Conservation (phyloP, 2,888 invertebrate genomes). For the Fragum fragum region DNA sequence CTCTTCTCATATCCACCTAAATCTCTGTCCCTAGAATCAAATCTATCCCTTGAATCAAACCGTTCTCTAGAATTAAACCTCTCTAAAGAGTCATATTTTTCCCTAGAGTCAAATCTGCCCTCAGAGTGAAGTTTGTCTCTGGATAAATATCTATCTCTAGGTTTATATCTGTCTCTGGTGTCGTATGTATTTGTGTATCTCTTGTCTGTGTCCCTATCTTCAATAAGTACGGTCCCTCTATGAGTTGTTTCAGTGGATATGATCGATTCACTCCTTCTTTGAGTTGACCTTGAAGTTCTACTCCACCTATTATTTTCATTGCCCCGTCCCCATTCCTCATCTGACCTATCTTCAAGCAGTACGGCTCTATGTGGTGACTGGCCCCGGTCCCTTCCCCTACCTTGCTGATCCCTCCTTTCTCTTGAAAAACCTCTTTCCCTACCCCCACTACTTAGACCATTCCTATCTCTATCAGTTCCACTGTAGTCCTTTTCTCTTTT, state of each 20-base stretch:
- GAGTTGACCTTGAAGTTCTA: background rate
- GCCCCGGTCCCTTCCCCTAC: background rate
- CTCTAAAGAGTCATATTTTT: background rate
- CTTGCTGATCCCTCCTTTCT: slow-evolving; percentile 10
- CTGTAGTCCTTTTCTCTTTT: background rate
- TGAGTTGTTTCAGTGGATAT: background rate
- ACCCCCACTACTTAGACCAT: background rate
- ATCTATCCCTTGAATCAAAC: background rate
- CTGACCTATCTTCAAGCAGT: slow-evolving; percentile 27
- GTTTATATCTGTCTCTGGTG: background rate
- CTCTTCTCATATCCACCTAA: slow-evolving; percentile 19
- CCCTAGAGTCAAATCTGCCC: background rate
- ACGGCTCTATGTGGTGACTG: slow-evolving; percentile 24
- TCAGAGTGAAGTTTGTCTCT: background rate
- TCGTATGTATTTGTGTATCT: background rate
- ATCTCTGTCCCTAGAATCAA: background rate
- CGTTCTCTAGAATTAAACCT: background rate
- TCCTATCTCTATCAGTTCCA: background rate
- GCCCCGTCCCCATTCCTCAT: background rate
- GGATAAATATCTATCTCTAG: slow-evolving; percentile 19
- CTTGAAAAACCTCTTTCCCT: no score
- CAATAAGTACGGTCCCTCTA: slow-evolving; percentile 38
- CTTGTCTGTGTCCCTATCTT: slow-evolving; percentile 33
- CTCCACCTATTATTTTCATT: background rate
- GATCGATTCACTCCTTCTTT: background rate